These are phyloP conservation scores for Lamproptera curius DNA, from an alignment of 2,888 invertebrate genomes.

Conservation along the genomic window DNA sequence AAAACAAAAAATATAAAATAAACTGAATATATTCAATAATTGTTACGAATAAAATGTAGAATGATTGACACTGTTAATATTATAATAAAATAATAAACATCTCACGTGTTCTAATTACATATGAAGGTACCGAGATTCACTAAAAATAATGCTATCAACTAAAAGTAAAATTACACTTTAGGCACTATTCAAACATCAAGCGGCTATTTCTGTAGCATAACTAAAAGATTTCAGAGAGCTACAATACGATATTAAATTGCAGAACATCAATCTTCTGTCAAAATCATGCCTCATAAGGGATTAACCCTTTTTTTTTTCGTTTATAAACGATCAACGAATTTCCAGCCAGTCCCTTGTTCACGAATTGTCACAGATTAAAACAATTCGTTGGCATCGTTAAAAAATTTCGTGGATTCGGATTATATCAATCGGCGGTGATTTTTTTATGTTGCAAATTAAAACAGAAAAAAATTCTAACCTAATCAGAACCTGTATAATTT, in stretches of 20 bases:
- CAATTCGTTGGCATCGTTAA: constrained; percentile 26
- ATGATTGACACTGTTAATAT: constrained; percentile 52
- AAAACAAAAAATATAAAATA: constrained; percentile 74
- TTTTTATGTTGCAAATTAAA: constrained; percentile 47
- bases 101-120: constrained; percentile 34
- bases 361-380: constrained; percentile 22
- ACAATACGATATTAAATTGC: constrained; percentile 19
- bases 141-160: constrained; percentile 40
- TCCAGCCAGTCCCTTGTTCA: constrained; percentile 24
- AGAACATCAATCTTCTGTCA: constrained; percentile 9
- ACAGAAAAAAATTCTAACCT: constrained; percentile 66
- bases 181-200: constrained; percentile 46
- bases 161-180: constrained; percentile 36
- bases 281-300: constrained; percentile 5
- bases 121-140: constrained; percentile 69
- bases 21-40: constrained; percentile 76
- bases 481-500: constrained; percentile 80
- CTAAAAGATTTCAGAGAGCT: constrained; percentile 29
- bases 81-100: constrained; percentile 24
- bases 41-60: constrained; percentile 59
- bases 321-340: neutral
- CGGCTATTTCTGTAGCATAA: constrained; percentile 18
- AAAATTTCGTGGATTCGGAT: constrained; percentile 54
- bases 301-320: constrained; percentile 6
- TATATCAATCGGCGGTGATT: constrained; percentile 54